phyloP scores from a whole-genome alignment of 1,140 invertebrate species.

The Uloborus diversus region DNA sequence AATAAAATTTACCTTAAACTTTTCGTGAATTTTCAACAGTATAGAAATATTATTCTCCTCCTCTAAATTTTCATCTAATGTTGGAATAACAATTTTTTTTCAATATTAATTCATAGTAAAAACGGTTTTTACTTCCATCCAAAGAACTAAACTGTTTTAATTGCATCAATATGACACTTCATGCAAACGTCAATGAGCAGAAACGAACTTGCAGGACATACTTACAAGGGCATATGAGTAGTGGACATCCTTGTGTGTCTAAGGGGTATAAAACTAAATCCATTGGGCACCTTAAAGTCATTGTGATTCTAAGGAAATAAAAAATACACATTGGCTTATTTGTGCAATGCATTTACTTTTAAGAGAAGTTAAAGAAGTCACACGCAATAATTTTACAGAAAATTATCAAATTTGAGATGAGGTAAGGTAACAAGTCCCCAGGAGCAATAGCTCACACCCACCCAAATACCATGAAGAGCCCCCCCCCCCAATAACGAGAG shows the following conservation, averaged over 20 bases:
- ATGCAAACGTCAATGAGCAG: too few relatives aligned
- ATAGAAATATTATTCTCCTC: too few relatives aligned
- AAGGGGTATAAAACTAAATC: slow-evolving; percentile 29
- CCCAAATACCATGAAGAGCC: not conserved
- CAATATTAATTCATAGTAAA: too few relatives aligned
- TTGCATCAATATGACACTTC: too few relatives aligned
- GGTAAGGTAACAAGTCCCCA: not conserved
- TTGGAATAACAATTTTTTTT: too few relatives aligned
- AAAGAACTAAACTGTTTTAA: too few relatives aligned
- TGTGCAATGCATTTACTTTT: not conserved
- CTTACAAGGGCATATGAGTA: slow-evolving; percentile 49
- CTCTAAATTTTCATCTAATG: too few relatives aligned
- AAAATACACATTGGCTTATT: not conserved
- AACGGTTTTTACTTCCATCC: too few relatives aligned
- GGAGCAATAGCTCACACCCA: not conserved
- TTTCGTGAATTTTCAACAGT: too few relatives aligned
- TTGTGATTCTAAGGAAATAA: slow-evolving; percentile 3
- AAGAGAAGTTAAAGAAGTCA: not conserved
- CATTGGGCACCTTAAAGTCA: slow-evolving; percentile 43
- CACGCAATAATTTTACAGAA: not conserved
- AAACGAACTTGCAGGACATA: not conserved
- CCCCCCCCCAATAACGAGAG: not conserved
- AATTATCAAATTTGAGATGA: not conserved
- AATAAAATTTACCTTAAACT: too few relatives aligned
- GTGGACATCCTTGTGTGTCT: slow-evolving; percentile 39